A percentile compares a stretch with the other conserved stretches of the same genome.
These are phyloP conservation scores for Acropternis orthonyx DNA, from an alignment of 2,797 vertebrate species.

Conservation along the genomic window DNA sequence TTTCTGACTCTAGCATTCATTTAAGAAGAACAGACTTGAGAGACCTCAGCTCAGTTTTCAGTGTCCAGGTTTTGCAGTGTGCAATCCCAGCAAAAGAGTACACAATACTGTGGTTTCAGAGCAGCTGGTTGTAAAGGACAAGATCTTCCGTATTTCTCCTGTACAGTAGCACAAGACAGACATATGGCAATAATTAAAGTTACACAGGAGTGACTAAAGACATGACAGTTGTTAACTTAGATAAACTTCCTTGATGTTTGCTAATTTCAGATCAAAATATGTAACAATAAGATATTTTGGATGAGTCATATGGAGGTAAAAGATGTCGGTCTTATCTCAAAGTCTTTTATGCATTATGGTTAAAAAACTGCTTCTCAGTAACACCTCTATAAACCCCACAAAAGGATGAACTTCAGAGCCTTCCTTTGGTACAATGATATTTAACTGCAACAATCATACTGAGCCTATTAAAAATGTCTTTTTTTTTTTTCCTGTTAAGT, in stretches of 20 bases:
- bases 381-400: neutral
- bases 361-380: neutral
- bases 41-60: neutral
- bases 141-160: neutral
- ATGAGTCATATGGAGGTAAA: neutral
- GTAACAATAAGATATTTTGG: neutral
- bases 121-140: neutral
- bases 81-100: neutral
- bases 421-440: neutral
- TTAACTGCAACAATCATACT: neutral
- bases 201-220: neutral
- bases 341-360: neutral
- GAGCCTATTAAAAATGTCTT: neutral
- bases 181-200: neutral
- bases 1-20: neutral
- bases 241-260: conserved; percentile 25
- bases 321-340: neutral
- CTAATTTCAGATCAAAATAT: conserved; percentile 19
- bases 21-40: neutral
- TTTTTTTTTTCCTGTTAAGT: neutral
- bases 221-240: neutral
- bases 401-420: neutral
- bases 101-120: neutral
- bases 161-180: neutral
- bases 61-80: neutral